These are phyloP conservation scores for Oikopleura albicans DNA, from an alignment of 23 tunicate genomes.

Conservation along the genomic window DNA sequence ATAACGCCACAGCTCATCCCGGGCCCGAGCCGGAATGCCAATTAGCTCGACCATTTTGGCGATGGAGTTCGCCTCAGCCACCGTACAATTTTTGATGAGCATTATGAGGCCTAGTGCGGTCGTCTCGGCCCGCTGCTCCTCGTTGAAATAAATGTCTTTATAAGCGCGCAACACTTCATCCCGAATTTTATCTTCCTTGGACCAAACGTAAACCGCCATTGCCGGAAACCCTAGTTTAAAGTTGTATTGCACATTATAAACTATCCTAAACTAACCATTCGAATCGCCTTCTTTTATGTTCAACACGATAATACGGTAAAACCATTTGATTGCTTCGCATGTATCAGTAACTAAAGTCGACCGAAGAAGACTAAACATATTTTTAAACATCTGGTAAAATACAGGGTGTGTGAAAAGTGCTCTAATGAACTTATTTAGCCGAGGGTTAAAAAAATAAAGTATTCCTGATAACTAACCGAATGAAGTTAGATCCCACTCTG, in stretches of 20 bases:
- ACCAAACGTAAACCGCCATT: background rate
- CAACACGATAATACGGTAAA: background rate
- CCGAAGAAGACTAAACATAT: background rate
- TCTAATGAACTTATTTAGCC: no score
- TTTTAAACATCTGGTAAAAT: no score
- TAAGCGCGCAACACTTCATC: background rate
- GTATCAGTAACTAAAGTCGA: background rate
- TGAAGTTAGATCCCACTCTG: no score
- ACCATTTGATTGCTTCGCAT: conserved; percentile 1
- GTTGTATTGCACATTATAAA: background rate
- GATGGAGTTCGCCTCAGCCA: background rate
- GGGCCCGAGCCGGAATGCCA: background rate
- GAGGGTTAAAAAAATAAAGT: no score
- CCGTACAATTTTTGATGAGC: background rate
- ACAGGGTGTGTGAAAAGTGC: no score
- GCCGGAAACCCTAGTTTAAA: background rate
- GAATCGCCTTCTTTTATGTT: background rate
- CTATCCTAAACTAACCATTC: background rate
- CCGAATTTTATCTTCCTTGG: conserved; percentile 1
- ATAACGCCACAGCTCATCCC: background rate
- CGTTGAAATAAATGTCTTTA: conserved; percentile 12
- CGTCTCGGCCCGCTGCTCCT: background rate
- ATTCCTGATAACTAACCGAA: no score
- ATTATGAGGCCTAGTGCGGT: background rate
- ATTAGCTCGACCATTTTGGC: background rate